Evolutionary conservation across 2,797 vertebrate species (phyloP).

Genomic region (Micrastur ruficollis): DNA sequence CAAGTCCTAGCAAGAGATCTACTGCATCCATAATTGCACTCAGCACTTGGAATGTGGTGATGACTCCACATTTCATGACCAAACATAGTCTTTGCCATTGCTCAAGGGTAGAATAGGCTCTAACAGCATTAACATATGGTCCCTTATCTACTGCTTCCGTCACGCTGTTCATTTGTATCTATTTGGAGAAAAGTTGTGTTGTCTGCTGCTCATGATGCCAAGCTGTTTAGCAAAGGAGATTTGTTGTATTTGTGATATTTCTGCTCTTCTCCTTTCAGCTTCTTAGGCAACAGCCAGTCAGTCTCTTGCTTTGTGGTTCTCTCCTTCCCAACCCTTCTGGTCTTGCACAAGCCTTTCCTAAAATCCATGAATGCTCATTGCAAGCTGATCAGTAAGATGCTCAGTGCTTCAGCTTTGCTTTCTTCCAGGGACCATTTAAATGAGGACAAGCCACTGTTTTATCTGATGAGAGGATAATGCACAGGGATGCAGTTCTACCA

Average conservation of each 20-base stretch:
- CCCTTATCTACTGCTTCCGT: background rate
- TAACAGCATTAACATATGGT: background rate
- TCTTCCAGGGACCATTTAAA: background rate
- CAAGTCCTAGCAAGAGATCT: background rate
- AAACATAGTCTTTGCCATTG: constrained; percentile 20
- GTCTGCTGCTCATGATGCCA: background rate
- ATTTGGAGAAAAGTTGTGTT: background rate
- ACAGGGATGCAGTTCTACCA: background rate
- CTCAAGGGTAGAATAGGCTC: background rate
- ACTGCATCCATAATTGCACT: background rate
- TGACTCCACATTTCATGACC: background rate
- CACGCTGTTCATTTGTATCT: background rate
- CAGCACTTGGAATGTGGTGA: constrained; percentile 8
- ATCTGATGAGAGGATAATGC: background rate
- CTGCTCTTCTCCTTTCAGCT: background rate
- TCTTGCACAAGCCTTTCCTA: background rate
- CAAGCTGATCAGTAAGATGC: background rate
- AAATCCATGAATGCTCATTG: background rate
- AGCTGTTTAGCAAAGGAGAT: background rate
- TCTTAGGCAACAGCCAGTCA: background rate
- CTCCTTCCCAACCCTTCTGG: background rate
- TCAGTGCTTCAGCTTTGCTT: background rate
- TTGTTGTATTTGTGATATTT: background rate
- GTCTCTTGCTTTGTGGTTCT: background rate
- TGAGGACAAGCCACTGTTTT: background rate